Conservation (phyloP, 2,113 vertebrate species). For the Bos indicus region DNA sequence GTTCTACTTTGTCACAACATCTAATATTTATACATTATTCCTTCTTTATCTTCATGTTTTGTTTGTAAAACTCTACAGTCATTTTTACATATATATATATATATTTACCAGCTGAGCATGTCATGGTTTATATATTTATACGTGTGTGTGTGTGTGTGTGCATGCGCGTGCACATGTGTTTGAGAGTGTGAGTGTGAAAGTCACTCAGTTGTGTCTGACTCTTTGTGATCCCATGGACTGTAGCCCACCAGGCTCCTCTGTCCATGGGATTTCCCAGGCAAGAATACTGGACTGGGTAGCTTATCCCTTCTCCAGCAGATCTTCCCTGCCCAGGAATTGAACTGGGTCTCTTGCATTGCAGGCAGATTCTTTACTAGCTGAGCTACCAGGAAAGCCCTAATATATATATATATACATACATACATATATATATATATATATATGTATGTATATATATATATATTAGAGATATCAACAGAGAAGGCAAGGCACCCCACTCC, state of each 20-base stretch:
- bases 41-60: not conserved
- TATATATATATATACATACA: too few relatives aligned
- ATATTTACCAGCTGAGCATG: not conserved
- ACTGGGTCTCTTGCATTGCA: not conserved
- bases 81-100: not conserved
- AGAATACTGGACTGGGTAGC: not conserved
- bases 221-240: not conserved
- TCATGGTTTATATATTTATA: not conserved
- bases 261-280: not conserved
- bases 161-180: not conserved
- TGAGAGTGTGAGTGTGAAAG: not conserved
- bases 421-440: too few relatives aligned
- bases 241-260: not conserved
- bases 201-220: not conserved
- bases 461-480: too few relatives aligned
- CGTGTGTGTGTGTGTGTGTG: not conserved
- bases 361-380: not conserved
- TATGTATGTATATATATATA: too few relatives aligned
- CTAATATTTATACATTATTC: not conserved
- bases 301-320: not conserved
- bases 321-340: accelerated
- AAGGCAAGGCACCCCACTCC: too few relatives aligned
- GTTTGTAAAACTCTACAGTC: not conserved
- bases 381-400: not conserved
- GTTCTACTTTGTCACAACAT: not conserved